Percentiles rank a stretch among this genome's conserved stretches.
Evolutionary conservation across 1,140 invertebrate species (phyloP).

Genomic region (Psilanteris sp.): DNA sequence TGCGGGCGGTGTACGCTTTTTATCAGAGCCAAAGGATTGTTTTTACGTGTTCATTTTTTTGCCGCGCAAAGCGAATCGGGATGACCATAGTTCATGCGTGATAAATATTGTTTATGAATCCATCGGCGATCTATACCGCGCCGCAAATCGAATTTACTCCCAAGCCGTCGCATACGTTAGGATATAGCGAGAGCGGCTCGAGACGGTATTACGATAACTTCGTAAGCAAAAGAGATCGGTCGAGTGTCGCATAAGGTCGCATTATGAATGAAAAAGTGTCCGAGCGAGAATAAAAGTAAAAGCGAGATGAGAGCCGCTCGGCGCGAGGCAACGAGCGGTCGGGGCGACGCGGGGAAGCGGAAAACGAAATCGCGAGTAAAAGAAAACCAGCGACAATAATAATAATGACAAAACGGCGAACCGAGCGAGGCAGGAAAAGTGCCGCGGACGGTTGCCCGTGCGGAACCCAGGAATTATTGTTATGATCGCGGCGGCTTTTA

Average conservation of each 20-base stretch:
- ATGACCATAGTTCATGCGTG: conserved; percentile 23
- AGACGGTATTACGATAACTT: conserved; percentile 56
- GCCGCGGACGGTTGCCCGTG: conserved; percentile 20
- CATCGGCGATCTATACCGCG: conserved; percentile 10
- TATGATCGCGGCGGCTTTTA: conserved; percentile 45
- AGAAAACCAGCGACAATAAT: conserved; percentile 38
- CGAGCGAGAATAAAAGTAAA: conserved; percentile 50
- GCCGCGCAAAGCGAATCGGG: conserved; percentile 13
- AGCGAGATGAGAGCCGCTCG: conserved; percentile 22
- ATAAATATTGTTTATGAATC: conserved; percentile 44
- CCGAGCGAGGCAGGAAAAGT: conserved; percentile 48
- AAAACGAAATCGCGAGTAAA: conserved; percentile 12
- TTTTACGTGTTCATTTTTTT: too few relatives aligned
- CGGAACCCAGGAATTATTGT: conserved; percentile 51
- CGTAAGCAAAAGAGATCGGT: conserved; percentile 47
- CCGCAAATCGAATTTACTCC: conserved; percentile 31
- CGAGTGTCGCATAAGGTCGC: conserved; percentile 46
- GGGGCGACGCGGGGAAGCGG: neutral
- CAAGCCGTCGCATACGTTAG: conserved; percentile 34
- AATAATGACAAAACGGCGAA: conserved; percentile 9
- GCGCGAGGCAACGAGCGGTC: conserved; percentile 12
- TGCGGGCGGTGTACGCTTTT: too few relatives aligned
- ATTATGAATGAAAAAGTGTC: conserved; percentile 55
- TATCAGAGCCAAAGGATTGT: too few relatives aligned
- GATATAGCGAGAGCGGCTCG: conserved; percentile 39